phyloP scores from a whole-genome alignment of 2,113 vertebrate species.

The Actenoides lindsayi region DNA sequence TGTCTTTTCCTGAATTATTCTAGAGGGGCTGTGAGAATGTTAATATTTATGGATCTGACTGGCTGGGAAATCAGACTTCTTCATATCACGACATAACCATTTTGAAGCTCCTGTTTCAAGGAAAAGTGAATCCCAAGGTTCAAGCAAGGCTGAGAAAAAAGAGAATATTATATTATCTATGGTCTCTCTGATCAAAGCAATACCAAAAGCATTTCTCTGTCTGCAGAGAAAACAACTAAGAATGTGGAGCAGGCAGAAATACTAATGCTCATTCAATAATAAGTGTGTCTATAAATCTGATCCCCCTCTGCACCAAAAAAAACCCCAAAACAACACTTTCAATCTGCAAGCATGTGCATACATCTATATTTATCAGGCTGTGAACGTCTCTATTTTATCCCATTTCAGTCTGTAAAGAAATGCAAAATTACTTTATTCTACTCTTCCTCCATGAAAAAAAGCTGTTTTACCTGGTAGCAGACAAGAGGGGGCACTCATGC shows the following conservation, averaged over 20 bases:
- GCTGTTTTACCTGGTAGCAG: constrained; percentile 30
- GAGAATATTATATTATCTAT: constrained; percentile 53
- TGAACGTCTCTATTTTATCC: background rate
- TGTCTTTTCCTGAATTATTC: constrained; percentile 11
- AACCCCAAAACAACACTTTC: background rate
- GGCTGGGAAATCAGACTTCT: constrained; percentile 18
- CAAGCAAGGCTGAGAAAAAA: constrained; percentile 42
- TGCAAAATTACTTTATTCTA: background rate
- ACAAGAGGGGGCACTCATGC: constrained; percentile 72
- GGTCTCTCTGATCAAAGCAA: constrained; percentile 48
- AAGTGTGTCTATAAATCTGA: background rate
- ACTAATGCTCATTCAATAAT: background rate
- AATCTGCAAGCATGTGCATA: background rate
- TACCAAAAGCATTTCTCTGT: constrained; percentile 13
- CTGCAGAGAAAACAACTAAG: constrained; percentile 15
- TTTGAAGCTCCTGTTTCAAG: constrained; percentile 33
- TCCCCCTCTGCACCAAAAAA: background rate
- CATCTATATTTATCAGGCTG: background rate
- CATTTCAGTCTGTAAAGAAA: background rate
- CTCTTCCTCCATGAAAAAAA: background rate
- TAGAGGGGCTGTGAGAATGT: background rate
- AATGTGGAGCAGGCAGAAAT: constrained; percentile 30
- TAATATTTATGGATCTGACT: constrained; percentile 48
- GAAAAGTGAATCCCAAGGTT: constrained; percentile 48
- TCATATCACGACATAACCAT: background rate